Evolutionary conservation across 2,888 invertebrate genomes (phyloP), one percentile per base, ranked within the genome.

Genomic region (Augiades crinisus): DNA sequence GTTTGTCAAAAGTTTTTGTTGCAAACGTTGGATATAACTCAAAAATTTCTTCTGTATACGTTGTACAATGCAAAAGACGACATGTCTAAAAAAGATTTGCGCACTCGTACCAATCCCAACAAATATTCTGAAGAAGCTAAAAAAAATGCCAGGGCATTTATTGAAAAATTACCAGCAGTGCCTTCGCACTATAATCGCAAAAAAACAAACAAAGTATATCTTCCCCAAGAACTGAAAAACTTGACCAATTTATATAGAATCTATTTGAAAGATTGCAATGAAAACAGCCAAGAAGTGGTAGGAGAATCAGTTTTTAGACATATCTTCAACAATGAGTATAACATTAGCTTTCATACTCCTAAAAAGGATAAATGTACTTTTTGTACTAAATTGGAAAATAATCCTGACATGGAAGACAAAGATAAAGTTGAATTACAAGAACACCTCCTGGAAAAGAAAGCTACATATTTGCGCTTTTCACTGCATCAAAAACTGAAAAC

Each of bases 1-100:
- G 60, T 60, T 2, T 58, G 60, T 30, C 58, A 60, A 44, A 27
- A 60, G 21, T 58, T 60, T 52, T 27, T 56, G 49, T 24, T 59
- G 8, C 44, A 51, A n/a, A 60, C 58, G 13, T 37, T 59, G 6
- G 52, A 58, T 53, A 30, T 59, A 45, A 55, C 36, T 14, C 57
- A 61, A 49, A 59, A 30, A 37, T 57, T 27, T 34, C n/a, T 60
- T 14, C 13, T 55, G 30, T 58, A 58, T 30, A 58, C 54, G 5
- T 5, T 54, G 27, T 30, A 44, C 4, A 36, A 57, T 53, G 7
- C 51, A 17, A 49, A 37, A 38, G 54, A 57, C 27, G 55, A 14
- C 5, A 5, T 33, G 33, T 19, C 24, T 24, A 8, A 24, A 24
- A 41, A 46, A 13, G 13, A 16, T 10, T 10, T 8, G n/a, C 30